Percentiles rank a stretch among this genome's conserved stretches.
Conservation (phyloP, 2,113 vertebrate genomes). For the Microcebus murinus region DNA sequence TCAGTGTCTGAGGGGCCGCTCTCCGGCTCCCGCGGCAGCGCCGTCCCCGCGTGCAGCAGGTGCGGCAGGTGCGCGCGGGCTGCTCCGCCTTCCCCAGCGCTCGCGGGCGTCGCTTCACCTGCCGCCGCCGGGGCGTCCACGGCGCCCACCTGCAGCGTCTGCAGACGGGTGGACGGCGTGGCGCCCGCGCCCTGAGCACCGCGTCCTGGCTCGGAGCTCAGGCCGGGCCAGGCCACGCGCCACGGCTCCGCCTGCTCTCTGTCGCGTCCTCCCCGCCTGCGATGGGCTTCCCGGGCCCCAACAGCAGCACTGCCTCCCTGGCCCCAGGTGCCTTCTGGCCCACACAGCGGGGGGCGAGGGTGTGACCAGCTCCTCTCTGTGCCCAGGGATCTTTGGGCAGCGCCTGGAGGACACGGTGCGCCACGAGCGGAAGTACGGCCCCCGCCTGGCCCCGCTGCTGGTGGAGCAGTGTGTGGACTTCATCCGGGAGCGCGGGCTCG, state of each 20-base stretch:
- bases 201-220: background rate
- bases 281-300: background rate
- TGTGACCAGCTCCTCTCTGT: conserved; percentile 55
- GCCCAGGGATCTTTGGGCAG: conserved; percentile 95
- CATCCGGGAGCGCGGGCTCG: conserved; percentile 92
- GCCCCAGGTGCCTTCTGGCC: background rate
- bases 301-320: fast-evolving
- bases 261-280: background rate
- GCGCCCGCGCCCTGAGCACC: too few species aligned
- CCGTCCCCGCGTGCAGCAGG: too few species aligned
- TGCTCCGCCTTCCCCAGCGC: too few species aligned
- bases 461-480: conserved; percentile 96
- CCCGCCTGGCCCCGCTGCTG: conserved; percentile 89
- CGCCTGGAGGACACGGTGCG: conserved; percentile 94
- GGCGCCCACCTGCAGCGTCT: too few species aligned
- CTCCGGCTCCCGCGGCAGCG: too few species aligned
- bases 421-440: conserved; percentile 89
- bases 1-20: background rate
- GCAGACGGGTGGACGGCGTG: too few species aligned
- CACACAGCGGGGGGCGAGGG: background rate
- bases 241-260: background rate
- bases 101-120: too few species aligned
- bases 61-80: too few species aligned
- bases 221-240: background rate
- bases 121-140: too few species aligned